A percentile compares a stretch with the other conserved stretches of the same genome.
Conservation (phyloP, 1,140 invertebrate genomes). For the Dolichoris vasculosae region DNA sequence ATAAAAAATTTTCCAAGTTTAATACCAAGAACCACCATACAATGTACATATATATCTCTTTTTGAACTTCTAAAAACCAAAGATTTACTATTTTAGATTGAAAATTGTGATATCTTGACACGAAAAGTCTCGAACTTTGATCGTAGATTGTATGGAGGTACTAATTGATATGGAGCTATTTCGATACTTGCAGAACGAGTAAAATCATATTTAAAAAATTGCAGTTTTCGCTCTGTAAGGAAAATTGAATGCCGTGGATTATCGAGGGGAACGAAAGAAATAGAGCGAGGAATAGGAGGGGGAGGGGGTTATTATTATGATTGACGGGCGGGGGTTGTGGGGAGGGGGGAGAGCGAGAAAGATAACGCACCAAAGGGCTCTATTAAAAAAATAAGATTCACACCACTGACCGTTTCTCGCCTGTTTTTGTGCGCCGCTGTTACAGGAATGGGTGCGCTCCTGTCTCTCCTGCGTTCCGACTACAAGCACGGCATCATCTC, state of each 20-base stretch:
- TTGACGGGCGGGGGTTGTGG: too few relatives aligned
- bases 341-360: not conserved
- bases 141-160: too few relatives aligned
- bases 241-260: not conserved
- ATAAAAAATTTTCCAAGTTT: too few relatives aligned
- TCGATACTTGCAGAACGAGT: too few relatives aligned
- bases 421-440: conserved; percentile 58
- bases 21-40: too few relatives aligned
- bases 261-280: not conserved
- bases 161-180: too few relatives aligned
- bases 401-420: conserved; percentile 6
- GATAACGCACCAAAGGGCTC: too few relatives aligned
- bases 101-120: not conserved
- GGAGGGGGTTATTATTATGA: too few relatives aligned
- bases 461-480: conserved; percentile 68
- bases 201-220: too few relatives aligned
- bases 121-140: too few relatives aligned
- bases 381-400: too few relatives aligned
- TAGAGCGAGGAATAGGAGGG: too few relatives aligned
- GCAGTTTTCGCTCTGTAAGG: not conserved
- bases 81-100: not conserved
- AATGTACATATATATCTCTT: not conserved
- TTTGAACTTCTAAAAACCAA: not conserved
- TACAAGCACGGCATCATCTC: conserved; percentile 59
- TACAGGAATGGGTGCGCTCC: conserved; percentile 70